Percentiles rank a stretch among this genome's conserved stretches.
These are phyloP conservation scores for Paedocypris micromegethes DNA, from an alignment of 2,797 vertebrate species.

Conservation along the genomic window DNA sequence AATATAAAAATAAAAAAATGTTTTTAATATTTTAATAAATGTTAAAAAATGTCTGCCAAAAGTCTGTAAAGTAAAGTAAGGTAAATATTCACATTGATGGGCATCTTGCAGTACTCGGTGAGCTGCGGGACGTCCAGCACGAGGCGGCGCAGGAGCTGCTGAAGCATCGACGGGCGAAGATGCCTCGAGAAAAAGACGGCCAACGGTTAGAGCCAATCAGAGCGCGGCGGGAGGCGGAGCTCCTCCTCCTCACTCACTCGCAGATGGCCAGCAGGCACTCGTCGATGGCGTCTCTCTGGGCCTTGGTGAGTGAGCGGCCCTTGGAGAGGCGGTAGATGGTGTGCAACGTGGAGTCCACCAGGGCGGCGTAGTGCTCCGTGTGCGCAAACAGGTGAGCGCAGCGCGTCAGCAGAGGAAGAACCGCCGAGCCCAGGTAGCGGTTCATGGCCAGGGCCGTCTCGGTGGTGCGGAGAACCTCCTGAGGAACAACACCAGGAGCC, in stretches of 20 bases:
- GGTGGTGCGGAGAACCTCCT: constrained; percentile 91
- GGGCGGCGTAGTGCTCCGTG: constrained; percentile 83
- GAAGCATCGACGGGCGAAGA: constrained; percentile 92
- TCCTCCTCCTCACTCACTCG: constrained; percentile 70
- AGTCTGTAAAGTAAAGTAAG: not conserved
- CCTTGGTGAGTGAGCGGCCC: constrained; percentile 95
- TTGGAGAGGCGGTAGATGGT: constrained; percentile 96
- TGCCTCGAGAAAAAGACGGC: constrained; percentile 65
- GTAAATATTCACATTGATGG: constrained; percentile 75
- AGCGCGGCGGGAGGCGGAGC: no score
- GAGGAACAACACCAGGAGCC: constrained; percentile 17
- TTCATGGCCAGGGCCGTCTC: constrained; percentile 93
- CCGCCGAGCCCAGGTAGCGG: constrained; percentile 88
- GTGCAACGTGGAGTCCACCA: constrained; percentile 90
- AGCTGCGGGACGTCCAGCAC: constrained; percentile 95
- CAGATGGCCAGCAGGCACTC: constrained; percentile 93
- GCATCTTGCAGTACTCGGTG: constrained; percentile 92
- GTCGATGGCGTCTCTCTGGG: constrained; percentile 93
- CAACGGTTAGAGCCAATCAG: no score
- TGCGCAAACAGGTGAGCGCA: constrained; percentile 87
- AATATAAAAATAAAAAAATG: no score
- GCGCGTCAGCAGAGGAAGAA: constrained; percentile 90
- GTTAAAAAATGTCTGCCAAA: no score
- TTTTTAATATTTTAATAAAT: no score
- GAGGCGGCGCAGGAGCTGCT: constrained; percentile 90